A percentile compares a stretch with the other conserved stretches of the same genome.
Conservation (phyloP, 2,888 invertebrate genomes). For the Heliconius ethilla region DNA sequence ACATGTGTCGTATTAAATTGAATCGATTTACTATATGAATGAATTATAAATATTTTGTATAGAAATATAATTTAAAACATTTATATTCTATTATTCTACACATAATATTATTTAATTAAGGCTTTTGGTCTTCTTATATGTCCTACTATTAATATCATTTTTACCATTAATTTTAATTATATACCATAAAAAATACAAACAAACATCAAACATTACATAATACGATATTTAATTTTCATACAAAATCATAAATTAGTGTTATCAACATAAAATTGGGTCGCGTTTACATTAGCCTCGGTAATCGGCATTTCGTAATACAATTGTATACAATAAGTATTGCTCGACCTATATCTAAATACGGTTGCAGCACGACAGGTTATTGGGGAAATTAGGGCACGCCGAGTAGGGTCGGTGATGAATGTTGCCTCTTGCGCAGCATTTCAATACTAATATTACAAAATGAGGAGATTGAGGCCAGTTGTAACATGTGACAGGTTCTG, state of each 20-base stretch:
- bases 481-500: not conserved
- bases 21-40: not conserved
- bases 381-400: constrained; percentile 10
- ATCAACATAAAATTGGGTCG: constrained; percentile 38
- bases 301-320: constrained; percentile 40
- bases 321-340: constrained; percentile 37
- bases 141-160: no score
- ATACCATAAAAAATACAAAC: not conserved
- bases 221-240: constrained; percentile 15
- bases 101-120: no score
- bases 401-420: not conserved
- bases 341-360: constrained; percentile 32
- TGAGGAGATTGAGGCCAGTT: not conserved
- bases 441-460: not conserved
- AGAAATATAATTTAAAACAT: not conserved
- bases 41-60: not conserved
- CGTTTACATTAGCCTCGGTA: constrained; percentile 38
- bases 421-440: not conserved
- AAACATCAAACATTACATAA: constrained; percentile 16
- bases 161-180: no score
- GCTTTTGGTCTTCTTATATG: no score
- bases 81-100: not conserved
- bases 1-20: not conserved
- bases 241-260: constrained; percentile 31
- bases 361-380: constrained; percentile 27